Evolutionary conservation across 2,797 vertebrate species (phyloP), one percentile per base, ranked within the genome.

Genomic region (Melanotaenia boesemani): DNA sequence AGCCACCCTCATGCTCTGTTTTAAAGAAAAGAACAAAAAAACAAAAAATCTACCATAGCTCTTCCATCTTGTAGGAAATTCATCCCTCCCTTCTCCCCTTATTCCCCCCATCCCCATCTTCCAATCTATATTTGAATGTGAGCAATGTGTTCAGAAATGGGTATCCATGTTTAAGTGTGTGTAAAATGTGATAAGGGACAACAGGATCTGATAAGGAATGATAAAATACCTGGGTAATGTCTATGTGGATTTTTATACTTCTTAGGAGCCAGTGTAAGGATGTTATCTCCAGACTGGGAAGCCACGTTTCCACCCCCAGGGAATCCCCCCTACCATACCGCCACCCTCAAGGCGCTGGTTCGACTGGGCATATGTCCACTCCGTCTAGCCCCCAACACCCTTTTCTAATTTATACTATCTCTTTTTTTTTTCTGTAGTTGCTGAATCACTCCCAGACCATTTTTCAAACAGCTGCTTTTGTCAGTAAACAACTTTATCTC

Each of bases 151-250:
- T 79, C 82, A 86, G 85, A 89, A 93, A 88, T 87, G 74, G 85
- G 86, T 80, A 86, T 91, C 90, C 81, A 64, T 91, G 89, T 93
- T 92, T 92, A 93, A 93, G 92, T 92, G 93, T 92, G 92, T 94
- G 93, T 93, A 93, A 91, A 80, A 82, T 62, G 72, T 82, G 93
- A 95, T 95, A 94, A 94, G 93, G 83, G 58, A 84, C 84, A 91
- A 86, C 81, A 75, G 85, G 80, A 92, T 93, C 93, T 92, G 93
- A 95, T 95, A 93, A 85, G 81, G 64, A 63, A 66, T 94, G 93
- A 95, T 93, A 93, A 93, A 94, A 93, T 92, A 94, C 90, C 86
- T 90, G 83, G 86, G 81, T 88, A 92, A 92, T 90, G 92, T 94
- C 82, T 83, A 62, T 84, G 63, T 91, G 90, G 89, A 93, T 90